Base-by-base conservation (phyloP, 2,888 invertebrate species). In the Sceliomorpha sp. region DNA sequence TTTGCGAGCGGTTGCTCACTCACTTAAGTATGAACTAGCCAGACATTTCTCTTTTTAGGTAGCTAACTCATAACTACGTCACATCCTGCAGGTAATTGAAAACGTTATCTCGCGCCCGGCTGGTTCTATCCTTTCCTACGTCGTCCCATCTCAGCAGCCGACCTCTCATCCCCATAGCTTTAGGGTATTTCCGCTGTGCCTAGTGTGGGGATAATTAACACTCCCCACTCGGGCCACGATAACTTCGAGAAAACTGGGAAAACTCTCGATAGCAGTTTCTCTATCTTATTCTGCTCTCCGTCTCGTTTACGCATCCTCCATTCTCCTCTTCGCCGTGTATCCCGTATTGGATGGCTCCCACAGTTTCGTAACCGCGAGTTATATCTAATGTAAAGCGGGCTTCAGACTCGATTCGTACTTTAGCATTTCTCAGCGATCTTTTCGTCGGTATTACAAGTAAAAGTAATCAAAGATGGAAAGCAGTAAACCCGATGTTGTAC, bases 1-100 rank as follows among this genome's bases (percentile, higher is more conserved):
- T 78, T 76, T 75, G 62, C 75, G 73, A 76, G 69, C 75, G 72
- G 76, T 77, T 73, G 47, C 63, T 67, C 68, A 45, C 67, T 59
- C n/a, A n/a, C n/a, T n/a, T 53, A 63, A 62, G 58, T 69, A 55
- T 20, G 48, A 69, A 60, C 44, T 51, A 60, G 42, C 59, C 40
- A 36, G 60, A 27, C 51, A 20, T 62, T 55, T 47, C 66, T 55
- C 72, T 70, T 76, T 76, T 75, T 75, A 79, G 78, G 80, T 78
- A 80, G 82, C 87, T 81, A 85, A 87, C 86, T 87, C 87, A 85
- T 86, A 87, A 87, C 85, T 87, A 82, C 87, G 81, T 87, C 86
- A 84, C 84, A 87, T 87, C 87, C 87, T 87, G 86, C 80, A 83
- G 86, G 86, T 87, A 87, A 87, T 87, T 87, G 87, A 87, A 87